phyloP scores from a whole-genome alignment of 1,140 invertebrate species.

The Arion vulgaris region DNA sequence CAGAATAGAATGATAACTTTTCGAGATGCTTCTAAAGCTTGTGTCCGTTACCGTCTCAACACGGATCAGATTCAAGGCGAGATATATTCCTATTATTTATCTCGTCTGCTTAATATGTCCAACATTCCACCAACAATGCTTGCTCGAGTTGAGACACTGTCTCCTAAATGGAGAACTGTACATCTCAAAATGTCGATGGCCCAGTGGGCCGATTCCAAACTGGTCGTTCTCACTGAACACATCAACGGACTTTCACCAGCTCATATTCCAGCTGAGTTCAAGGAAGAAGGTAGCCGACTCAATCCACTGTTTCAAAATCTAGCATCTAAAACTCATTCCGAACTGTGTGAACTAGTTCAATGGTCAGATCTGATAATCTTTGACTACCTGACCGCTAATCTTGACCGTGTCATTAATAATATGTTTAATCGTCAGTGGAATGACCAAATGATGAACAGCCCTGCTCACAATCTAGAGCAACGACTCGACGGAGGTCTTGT shows the following conservation, averaged over 20 bases:
- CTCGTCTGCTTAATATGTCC: slow-evolving; percentile 79
- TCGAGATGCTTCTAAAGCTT: slow-evolving; percentile 81
- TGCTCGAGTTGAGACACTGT: slow-evolving; percentile 79
- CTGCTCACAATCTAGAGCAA: slow-evolving; percentile 87
- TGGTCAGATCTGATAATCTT: slow-evolving; percentile 92
- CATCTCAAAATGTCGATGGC: slow-evolving; percentile 80
- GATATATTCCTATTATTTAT: slow-evolving; percentile 89
- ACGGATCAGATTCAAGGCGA: slow-evolving; percentile 92
- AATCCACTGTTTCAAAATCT: slow-evolving; percentile 77
- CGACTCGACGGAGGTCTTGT: slow-evolving; percentile 82
- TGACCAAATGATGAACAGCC: slow-evolving; percentile 88
- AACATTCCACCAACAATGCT: slow-evolving; percentile 85
- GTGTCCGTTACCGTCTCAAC: slow-evolving; percentile 88
- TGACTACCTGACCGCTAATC: slow-evolving; percentile 90
- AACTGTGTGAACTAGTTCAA: slow-evolving; percentile 85
- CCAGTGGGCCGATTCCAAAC: slow-evolving; percentile 84
- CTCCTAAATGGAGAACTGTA: slow-evolving; percentile 80
- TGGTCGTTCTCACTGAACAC: slow-evolving; percentile 86
- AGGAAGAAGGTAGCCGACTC: slow-evolving; percentile 78
- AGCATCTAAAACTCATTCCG: slow-evolving; percentile 49
- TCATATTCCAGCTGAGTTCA: slow-evolving; percentile 78
- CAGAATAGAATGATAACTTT: slow-evolving; percentile 87
- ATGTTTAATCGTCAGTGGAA: slow-evolving; percentile 93
- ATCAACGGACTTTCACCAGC: slow-evolving; percentile 78
- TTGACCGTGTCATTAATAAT: slow-evolving; percentile 90